phyloP scores from a whole-genome alignment of 2,888 invertebrate species.

The Osmoderma eremita region DNA sequence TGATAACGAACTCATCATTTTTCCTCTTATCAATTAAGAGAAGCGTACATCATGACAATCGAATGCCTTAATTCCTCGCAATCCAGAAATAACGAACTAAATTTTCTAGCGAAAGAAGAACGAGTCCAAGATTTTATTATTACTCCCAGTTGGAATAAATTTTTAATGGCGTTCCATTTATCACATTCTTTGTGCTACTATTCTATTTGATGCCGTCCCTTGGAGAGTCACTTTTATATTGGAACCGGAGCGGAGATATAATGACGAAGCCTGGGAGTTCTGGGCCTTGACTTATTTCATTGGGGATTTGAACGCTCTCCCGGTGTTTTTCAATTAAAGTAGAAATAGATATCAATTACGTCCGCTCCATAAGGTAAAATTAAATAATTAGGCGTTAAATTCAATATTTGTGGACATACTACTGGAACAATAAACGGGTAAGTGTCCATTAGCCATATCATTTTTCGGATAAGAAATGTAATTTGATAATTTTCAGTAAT shows the following conservation, averaged over 20 bases:
- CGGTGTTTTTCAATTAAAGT: conserved; percentile 35
- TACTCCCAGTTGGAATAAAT: conserved; percentile 29
- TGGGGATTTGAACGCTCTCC: conserved; percentile 28
- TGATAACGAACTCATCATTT: no score
- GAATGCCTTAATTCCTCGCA: not conserved
- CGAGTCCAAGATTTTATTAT: conserved; percentile 25
- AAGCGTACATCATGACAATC: not conserved
- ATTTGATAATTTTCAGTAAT: no score
- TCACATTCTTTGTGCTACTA: conserved; percentile 33
- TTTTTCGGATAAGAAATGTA: not conserved
- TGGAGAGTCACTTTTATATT: conserved; percentile 30
- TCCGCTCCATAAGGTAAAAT: conserved; percentile 4
- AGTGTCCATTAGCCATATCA: conserved; percentile 11
- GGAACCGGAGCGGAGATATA: conserved; percentile 30
- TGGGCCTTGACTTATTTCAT: conserved; percentile 28
- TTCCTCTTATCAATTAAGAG: no score
- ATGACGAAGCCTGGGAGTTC: conserved; percentile 30
- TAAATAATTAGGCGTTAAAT: conserved; percentile 25
- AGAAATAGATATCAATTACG: conserved; percentile 33
- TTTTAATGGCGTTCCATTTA: conserved; percentile 35
- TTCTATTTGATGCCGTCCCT: conserved; percentile 30
- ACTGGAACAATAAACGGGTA: not conserved
- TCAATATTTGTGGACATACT: conserved; percentile 9
- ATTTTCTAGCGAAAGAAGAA: conserved; percentile 7
- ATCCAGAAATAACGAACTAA: conserved; percentile 3